Percentiles rank a stretch among this genome's conserved stretches.
phyloP scores from a whole-genome alignment of 2,888 invertebrate species.

The Drosophila mettleri region DNA sequence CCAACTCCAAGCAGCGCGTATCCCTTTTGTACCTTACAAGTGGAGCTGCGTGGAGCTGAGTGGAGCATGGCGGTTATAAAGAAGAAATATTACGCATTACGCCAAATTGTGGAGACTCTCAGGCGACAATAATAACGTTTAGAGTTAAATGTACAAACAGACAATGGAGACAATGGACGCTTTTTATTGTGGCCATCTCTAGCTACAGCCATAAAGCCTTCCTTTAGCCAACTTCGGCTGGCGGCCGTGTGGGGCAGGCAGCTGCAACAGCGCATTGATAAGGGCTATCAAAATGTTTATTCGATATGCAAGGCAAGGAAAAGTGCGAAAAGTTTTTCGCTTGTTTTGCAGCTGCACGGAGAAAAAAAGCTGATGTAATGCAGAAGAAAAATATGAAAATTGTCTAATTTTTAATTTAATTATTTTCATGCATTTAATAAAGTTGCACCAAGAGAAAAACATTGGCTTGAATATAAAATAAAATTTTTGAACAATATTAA shows the following conservation, averaged over 20 bases:
- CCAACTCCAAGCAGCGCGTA: neutral
- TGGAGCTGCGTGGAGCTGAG: neutral
- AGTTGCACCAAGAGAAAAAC: too few species aligned
- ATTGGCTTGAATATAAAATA: too few species aligned
- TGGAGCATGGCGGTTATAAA: slow-evolving; percentile 78
- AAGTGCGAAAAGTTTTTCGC: slow-evolving; percentile 9
- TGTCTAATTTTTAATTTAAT: neutral
- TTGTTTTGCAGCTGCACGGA: neutral
- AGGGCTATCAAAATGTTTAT: slow-evolving; percentile 23
- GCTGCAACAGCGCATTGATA: slow-evolving; percentile 47
- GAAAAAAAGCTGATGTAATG: neutral
- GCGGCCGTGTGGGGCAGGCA: neutral
- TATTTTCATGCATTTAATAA: too few species aligned
- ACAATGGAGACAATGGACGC: slow-evolving; percentile 48
- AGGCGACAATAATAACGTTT: slow-evolving; percentile 84
- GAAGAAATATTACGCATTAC: slow-evolving; percentile 85
- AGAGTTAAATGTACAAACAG: slow-evolving; percentile 56
- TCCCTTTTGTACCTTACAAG: slow-evolving; percentile 59
- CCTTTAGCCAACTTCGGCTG: neutral
- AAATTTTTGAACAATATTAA: too few species aligned
- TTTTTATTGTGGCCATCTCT: slow-evolving; percentile 51
- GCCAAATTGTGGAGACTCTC: slow-evolving; percentile 83
- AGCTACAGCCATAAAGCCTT: slow-evolving; percentile 13
- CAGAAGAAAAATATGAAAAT: neutral
- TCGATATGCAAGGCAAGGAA: neutral